A percentile compares a stretch with the other conserved stretches of the same genome.
Evolutionary conservation across 2,113 vertebrate species (phyloP).

Genomic region (Alligator sinensis): DNA sequence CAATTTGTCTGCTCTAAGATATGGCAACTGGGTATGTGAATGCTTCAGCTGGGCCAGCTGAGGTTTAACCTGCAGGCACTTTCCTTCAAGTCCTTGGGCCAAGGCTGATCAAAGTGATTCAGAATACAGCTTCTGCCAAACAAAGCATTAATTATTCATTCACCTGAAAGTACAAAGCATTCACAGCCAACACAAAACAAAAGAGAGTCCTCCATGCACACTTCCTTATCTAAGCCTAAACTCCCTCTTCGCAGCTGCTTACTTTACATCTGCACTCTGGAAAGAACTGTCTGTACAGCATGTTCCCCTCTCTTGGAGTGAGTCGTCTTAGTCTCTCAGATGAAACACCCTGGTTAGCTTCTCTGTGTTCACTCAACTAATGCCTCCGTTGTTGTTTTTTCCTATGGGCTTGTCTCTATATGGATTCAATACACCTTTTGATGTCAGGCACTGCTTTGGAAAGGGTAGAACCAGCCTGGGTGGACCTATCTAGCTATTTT

Average conservation of each 20-base stretch:
- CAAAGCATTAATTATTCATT: fast-evolving
- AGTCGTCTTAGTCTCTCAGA: fast-evolving
- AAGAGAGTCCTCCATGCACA: fast-evolving
- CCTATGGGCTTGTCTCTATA: background rate
- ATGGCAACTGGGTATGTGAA: fast-evolving
- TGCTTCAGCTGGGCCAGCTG: no score
- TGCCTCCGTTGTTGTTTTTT: background rate
- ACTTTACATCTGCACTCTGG: background rate
- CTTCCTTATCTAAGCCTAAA: background rate
- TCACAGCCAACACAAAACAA: background rate
- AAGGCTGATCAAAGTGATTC: fast-evolving
- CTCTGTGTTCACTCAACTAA: background rate
- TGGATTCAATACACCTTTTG: background rate
- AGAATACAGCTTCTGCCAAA: background rate
- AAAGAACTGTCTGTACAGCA: background rate
- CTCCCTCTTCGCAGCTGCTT: background rate
- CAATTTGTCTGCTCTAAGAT: fast-evolving
- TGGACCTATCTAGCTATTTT: background rate
- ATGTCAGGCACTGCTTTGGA: background rate
- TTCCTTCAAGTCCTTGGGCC: background rate
- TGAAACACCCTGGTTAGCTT: fast-evolving
- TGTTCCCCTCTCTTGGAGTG: background rate
- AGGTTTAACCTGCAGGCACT: background rate
- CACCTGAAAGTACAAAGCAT: background rate
- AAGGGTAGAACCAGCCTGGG: background rate